Evolutionary conservation across 2,888 invertebrate species (phyloP), one percentile per base, ranked within the genome.

Genomic region (Drosophila antonietae): DNA sequence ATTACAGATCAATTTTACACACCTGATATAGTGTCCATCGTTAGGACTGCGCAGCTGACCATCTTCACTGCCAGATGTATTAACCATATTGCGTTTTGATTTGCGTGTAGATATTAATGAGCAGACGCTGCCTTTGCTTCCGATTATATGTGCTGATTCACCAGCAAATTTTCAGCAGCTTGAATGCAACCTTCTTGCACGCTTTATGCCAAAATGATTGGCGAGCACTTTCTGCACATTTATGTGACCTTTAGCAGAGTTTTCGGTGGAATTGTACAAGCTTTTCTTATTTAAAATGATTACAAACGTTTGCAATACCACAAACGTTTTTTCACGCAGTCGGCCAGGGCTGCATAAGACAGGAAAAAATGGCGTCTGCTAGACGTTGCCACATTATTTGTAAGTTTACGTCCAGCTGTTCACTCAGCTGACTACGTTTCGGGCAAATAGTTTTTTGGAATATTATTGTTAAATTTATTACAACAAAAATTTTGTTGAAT

Each of bases 31-130:
- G 90, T 94, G 85, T 70, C 90, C 91, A 80, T 93, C 93, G 70
- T 94, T 93, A 82, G 97, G 96, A 92, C 96, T 97, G 90, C 95
- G 95, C 91, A 97, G 94, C 94, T 97, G 97, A 80, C 97, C 97
- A 93, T 97, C 97, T 93, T 97, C 97, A 93, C 96, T 96, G 65
- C 92, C 93, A 63, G 93, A 93, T 75, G 91, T 91, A 78, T 91
- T 90, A 80, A 83, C 83, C 83, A 88, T 83, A 51, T 61, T 70
- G 60, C 60, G 49, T 64, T 71, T 56, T 53, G 44, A 55, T 44
- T 65, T 65, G 31, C 51, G 44, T 63, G 23, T 57, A 59, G 57
- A 20, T 53, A 55, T 41, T 51, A 61, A 64, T 68, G 49, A 51
- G 35, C 60, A 43, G 53, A 70, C 56, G 79, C 65, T 69, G 23